A percentile compares a stretch with the other conserved stretches of the same genome.
Evolutionary conservation across 2,888 invertebrate species (phyloP).

Genomic region (Hipparchia semele): DNA sequence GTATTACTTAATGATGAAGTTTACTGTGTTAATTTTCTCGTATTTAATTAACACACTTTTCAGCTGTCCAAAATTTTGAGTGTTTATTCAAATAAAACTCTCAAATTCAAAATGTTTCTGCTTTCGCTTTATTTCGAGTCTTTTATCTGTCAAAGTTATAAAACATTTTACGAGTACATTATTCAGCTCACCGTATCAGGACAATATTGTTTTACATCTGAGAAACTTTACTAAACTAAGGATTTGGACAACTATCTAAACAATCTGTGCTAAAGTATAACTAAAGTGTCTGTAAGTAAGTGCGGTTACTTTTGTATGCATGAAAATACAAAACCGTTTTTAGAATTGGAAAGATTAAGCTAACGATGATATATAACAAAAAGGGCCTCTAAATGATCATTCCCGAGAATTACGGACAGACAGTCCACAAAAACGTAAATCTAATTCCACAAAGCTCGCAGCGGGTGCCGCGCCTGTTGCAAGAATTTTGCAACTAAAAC

Average conservation of each 20-base stretch:
- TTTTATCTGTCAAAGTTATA: too few relatives aligned
- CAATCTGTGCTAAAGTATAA: too few relatives aligned
- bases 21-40: not conserved
- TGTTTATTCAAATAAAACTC: too few relatives aligned
- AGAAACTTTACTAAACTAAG: too few relatives aligned
- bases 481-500: constrained; percentile 65
- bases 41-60: not conserved
- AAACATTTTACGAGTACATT: not conserved
- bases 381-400: constrained; percentile 9
- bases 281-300: too few relatives aligned
- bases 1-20: not conserved
- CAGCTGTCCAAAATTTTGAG: too few relatives aligned
- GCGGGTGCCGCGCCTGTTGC: constrained; percentile 46
- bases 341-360: not conserved
- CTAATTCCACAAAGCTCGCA: constrained; percentile 45
- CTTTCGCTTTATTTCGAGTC: too few relatives aligned
- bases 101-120: too few relatives aligned
- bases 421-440: constrained; percentile 40
- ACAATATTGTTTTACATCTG: too few relatives aligned
- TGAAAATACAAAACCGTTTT: not conserved
- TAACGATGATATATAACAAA: not conserved
- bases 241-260: too few relatives aligned
- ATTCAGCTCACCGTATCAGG: not conserved
- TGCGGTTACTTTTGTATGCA: not conserved
- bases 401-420: constrained; percentile 18